Conservation (phyloP, 35 echinoderm and acorn worm genomes). For the Lytechinus variegatus region DNA sequence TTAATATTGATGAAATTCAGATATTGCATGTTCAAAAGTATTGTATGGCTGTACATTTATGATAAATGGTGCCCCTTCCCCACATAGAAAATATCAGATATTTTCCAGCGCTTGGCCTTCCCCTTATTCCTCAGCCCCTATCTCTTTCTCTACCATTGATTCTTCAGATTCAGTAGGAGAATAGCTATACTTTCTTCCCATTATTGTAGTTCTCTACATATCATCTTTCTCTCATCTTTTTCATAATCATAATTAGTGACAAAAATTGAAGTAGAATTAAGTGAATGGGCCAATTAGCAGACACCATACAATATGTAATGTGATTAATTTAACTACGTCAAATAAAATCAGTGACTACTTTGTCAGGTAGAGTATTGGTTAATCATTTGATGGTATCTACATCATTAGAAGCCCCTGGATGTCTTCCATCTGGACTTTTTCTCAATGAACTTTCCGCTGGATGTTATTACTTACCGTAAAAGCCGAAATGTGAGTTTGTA, state of each 20-base stretch:
- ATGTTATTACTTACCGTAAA: constrained; percentile 6
- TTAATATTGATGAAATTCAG: neutral
- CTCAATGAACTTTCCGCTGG: neutral
- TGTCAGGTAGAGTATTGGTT: neutral
- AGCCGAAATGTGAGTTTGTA: neutral
- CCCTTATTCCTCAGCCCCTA: neutral
- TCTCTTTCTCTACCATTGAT: neutral
- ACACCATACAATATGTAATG: neutral
- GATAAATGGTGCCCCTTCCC: neutral
- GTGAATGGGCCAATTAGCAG: constrained; percentile 1
- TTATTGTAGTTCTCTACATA: neutral
- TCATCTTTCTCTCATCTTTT: constrained; percentile 3
- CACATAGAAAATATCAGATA: neutral
- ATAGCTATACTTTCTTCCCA: neutral
- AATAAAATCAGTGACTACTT: neutral
- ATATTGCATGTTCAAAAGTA: neutral
- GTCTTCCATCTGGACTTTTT: neutral
- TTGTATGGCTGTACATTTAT: neutral
- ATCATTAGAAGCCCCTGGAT: neutral
- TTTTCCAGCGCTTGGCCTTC: neutral
- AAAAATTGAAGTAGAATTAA: neutral
- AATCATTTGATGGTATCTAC: neutral
- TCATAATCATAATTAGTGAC: neutral
- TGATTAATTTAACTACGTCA: neutral
- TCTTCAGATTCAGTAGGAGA: neutral